phyloP scores from a whole-genome alignment of 2,797 vertebrate species.

The Loriculus beryllinus region DNA sequence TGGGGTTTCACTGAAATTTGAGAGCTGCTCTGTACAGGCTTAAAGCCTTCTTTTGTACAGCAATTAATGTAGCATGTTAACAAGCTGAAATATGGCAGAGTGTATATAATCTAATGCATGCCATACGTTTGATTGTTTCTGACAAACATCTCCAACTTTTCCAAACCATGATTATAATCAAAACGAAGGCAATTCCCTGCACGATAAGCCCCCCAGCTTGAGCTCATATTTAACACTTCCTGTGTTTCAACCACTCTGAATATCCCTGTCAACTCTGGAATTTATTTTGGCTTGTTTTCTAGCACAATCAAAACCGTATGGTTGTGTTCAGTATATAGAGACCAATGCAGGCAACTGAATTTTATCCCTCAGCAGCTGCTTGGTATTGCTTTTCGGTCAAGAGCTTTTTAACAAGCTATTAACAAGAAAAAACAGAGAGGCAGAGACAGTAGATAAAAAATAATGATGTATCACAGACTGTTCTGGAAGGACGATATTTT shows the following conservation, averaged over 20 bases:
- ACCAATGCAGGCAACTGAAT: background rate
- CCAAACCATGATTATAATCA: background rate
- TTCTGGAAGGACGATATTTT: background rate
- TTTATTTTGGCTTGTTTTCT: conserved; percentile 7
- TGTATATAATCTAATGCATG: background rate
- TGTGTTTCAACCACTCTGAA: background rate
- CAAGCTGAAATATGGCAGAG: background rate
- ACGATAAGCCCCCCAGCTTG: background rate
- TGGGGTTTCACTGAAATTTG: background rate
- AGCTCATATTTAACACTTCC: conserved; percentile 48
- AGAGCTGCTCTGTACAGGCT: background rate
- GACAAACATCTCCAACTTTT: background rate
- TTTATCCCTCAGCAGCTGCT: conserved; percentile 7
- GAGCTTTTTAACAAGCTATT: background rate
- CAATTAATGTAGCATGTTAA: background rate
- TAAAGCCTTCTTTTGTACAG: background rate
- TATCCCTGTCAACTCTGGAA: conserved; percentile 2
- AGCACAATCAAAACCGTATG: conserved; percentile 45
- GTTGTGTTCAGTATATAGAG: background rate
- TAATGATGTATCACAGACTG: background rate
- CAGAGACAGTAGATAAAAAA: background rate
- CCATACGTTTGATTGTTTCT: background rate
- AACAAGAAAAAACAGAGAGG: background rate
- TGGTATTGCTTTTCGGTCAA: background rate
- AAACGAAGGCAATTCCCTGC: background rate